Conservation (phyloP, 2,113 vertebrate species). For the Ophiodon elongatus region DNA sequence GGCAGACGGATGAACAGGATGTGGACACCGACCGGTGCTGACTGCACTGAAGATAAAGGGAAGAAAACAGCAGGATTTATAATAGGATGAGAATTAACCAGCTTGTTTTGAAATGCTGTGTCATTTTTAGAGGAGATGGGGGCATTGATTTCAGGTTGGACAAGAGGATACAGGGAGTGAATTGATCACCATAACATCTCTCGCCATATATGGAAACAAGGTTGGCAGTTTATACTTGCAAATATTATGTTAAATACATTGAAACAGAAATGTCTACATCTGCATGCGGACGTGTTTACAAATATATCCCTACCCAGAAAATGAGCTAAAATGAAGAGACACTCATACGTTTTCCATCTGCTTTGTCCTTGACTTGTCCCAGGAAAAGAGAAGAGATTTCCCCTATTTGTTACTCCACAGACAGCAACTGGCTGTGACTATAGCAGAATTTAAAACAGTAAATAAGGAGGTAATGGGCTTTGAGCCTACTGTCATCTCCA, state of each 20-base stretch:
- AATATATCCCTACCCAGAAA: conserved; percentile 22
- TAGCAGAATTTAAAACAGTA: conserved; percentile 83
- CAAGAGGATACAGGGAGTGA: conserved; percentile 1
- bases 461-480: conserved; percentile 82
- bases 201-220: neutral
- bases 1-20: conserved; percentile 70
- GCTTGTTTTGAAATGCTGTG: conserved; percentile 54
- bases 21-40: conserved; percentile 56
- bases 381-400: conserved; percentile 64
- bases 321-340: conserved; percentile 57
- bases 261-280: conserved; percentile 45
- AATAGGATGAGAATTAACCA: conserved; percentile 67
- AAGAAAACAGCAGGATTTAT: conserved; percentile 61
- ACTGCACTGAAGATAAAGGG: conserved; percentile 59
- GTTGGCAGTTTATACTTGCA: conserved; percentile 7
- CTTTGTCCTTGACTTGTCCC: conserved; percentile 77
- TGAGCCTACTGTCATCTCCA: conserved; percentile 82
- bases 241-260: conserved; percentile 22
- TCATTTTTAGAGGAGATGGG: conserved; percentile 40
- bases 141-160: conserved; percentile 52
- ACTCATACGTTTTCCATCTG: conserved; percentile 57
- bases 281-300: conserved; percentile 5
- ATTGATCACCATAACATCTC: conserved; percentile 18
- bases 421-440: conserved; percentile 71
- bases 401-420: conserved; percentile 74